Evolutionary conservation across 2,113 vertebrate species (phyloP).

Genomic region (Lophura nycthemera): DNA sequence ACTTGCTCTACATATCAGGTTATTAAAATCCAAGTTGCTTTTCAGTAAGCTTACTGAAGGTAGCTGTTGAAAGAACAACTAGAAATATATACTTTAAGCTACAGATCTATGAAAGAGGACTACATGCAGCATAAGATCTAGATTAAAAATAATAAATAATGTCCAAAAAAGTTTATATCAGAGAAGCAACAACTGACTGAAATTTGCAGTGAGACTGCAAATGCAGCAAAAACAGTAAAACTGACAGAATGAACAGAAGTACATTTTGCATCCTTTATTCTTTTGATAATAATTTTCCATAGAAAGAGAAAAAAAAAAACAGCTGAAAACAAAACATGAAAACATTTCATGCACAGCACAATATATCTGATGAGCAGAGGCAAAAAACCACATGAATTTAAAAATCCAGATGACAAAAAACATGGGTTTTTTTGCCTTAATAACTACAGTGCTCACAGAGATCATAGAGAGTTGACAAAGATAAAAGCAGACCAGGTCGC

Average conservation of each 20-base stretch:
- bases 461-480: background rate
- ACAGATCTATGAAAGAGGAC: background rate
- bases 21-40: background rate
- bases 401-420: background rate
- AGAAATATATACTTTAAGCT: background rate
- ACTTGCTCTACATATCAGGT: background rate
- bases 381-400: accelerated
- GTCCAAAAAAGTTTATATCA: background rate
- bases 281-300: background rate
- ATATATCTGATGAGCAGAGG: background rate
- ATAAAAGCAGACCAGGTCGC: no score
- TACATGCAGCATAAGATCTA: background rate
- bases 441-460: background rate
- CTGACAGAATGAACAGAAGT: background rate
- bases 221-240: background rate
- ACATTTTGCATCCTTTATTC: background rate
- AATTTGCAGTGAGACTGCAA: background rate
- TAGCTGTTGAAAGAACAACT: background rate
- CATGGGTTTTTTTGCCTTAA: background rate
- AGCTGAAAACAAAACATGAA: background rate
- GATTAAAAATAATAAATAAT: background rate
- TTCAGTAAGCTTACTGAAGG: background rate
- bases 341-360: background rate
- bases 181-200: background rate
- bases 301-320: background rate